phyloP scores from a whole-genome alignment of 2,888 invertebrate genomes.

The Oligia latruncula region DNA sequence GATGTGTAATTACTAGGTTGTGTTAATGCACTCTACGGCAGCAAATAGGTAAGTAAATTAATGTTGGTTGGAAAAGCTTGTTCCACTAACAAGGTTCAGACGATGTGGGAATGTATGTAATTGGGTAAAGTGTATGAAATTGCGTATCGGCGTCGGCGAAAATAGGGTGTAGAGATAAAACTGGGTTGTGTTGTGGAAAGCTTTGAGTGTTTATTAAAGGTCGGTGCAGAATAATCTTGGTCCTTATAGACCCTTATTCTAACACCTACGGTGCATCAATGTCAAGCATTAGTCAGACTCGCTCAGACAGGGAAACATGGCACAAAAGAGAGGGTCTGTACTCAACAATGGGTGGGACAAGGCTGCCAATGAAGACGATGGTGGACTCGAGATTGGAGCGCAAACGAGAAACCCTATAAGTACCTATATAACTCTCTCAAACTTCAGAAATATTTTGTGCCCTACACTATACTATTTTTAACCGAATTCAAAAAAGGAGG shows the following conservation, averaged over 20 bases:
- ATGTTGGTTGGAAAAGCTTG: constrained; percentile 28
- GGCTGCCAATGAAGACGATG: not conserved
- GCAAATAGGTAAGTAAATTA: constrained; percentile 32
- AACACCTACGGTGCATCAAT: not conserved
- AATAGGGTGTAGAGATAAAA: constrained; percentile 27
- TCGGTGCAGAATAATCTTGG: not conserved
- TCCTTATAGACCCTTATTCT: not conserved
- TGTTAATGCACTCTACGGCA: constrained; percentile 36
- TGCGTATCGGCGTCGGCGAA: constrained; percentile 18
- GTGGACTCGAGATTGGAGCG: not conserved
- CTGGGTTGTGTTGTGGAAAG: constrained; percentile 20
- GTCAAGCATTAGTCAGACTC: not conserved
- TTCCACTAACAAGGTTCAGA: constrained; percentile 27
- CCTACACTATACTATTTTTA: not conserved
- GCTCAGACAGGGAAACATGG: not conserved
- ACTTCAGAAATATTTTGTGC: not conserved
- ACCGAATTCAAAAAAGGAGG: too few species aligned
- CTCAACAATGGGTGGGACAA: too few species aligned
- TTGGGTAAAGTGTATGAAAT: constrained; percentile 53
- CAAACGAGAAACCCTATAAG: not conserved
- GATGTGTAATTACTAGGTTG: constrained; percentile 42
- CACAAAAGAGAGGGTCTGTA: not conserved
- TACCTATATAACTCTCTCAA: not conserved
- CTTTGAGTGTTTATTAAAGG: constrained; percentile 15
- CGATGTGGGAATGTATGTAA: constrained; percentile 50